phyloP scores from a whole-genome alignment of 2,113 vertebrate genomes.

The Xenus cinereus region DNA sequence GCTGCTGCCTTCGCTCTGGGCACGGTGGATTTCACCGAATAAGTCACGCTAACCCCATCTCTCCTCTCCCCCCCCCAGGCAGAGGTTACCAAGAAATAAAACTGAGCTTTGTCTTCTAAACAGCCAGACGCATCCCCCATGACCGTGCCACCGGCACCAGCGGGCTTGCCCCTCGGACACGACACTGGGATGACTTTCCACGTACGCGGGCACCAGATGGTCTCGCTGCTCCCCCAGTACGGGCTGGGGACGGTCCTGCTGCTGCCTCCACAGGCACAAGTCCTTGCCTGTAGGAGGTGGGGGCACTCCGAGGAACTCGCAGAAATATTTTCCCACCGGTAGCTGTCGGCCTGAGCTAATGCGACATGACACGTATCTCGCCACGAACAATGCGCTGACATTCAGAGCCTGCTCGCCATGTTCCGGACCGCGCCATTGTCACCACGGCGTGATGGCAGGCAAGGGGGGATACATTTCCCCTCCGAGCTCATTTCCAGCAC shows the following conservation, averaged over 20 bases:
- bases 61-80: not conserved
- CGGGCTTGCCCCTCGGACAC: not conserved
- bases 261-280: not conserved
- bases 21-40: not conserved
- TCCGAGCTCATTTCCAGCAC: not conserved
- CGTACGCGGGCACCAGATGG: not conserved
- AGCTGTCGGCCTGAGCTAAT: slow-evolving; percentile 48
- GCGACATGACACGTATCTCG: slow-evolving; percentile 29
- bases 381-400: slow-evolving; percentile 11
- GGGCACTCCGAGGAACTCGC: not conserved
- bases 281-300: slow-evolving; percentile 29
- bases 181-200: not conserved
- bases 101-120: not conserved
- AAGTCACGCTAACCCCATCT: not conserved
- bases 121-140: not conserved
- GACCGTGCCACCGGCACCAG: not conserved
- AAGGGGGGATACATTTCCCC: not conserved
- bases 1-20: not conserved
- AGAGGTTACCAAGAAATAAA: not conserved
- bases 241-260: not conserved
- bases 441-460: not conserved
- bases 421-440: not conserved
- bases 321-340: slow-evolving; percentile 49
- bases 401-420: slow-evolving; percentile 35
- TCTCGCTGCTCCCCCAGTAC: not conserved